Evolutionary conservation across 2,888 invertebrate species (phyloP).

Genomic region (Meganola albula): DNA sequence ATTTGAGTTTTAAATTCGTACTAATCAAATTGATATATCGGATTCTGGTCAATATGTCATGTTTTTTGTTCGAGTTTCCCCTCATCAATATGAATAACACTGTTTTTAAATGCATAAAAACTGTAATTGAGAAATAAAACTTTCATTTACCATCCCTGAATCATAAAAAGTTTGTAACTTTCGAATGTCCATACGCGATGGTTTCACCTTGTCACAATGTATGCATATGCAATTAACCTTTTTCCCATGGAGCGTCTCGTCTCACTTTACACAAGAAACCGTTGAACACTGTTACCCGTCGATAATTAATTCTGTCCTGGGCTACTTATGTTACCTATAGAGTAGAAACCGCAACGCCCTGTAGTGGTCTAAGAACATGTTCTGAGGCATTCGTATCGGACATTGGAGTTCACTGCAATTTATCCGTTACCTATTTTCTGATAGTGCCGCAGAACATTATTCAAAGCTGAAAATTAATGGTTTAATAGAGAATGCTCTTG

Average conservation of each 20-base stretch:
- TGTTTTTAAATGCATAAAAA: too few species aligned
- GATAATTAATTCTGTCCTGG: slow-evolving; percentile 70
- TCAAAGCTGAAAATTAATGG: slow-evolving; percentile 41
- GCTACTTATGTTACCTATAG: slow-evolving; percentile 60
- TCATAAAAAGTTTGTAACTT: slow-evolving; percentile 11
- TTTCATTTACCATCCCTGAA: slow-evolving; percentile 5
- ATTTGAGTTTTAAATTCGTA: too few species aligned
- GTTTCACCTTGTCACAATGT: slow-evolving; percentile 32
- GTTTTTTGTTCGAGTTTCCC: too few species aligned
- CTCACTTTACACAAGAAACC: slow-evolving; percentile 71
- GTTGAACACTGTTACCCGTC: slow-evolving; percentile 52
- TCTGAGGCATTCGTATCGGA: slow-evolving; percentile 45
- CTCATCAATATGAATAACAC: too few species aligned
- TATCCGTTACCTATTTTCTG: slow-evolving; percentile 38
- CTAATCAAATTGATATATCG: too few species aligned
- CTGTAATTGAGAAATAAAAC: slow-evolving; percentile 10
- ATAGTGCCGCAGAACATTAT: slow-evolving; percentile 30
- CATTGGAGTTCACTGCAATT: slow-evolving; percentile 60
- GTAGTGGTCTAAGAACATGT: slow-evolving; percentile 54
- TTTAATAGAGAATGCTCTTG: slow-evolving; percentile 24
- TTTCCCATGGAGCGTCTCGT: slow-evolving; percentile 57
- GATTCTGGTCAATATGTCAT: too few species aligned
- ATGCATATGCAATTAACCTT: slow-evolving; percentile 53
- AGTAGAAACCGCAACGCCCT: slow-evolving; percentile 60
- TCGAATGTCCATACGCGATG: slow-evolving; percentile 14